Evolutionary conservation across 2,113 vertebrate genomes (phyloP).

Genomic region (human): DNA sequence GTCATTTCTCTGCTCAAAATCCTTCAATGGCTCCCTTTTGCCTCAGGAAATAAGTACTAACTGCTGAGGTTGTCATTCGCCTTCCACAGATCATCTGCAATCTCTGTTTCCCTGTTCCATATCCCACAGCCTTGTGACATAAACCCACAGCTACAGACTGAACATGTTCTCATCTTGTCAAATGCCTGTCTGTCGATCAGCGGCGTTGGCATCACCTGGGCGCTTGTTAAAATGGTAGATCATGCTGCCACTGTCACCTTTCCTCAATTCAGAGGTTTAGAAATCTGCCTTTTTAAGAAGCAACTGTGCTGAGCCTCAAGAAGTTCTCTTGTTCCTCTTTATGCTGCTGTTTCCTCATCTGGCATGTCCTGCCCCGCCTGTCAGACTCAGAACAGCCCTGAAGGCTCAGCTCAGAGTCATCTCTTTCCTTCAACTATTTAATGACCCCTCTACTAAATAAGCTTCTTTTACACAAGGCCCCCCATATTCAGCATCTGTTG

Average conservation of each 20-base stretch:
- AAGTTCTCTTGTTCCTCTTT: background rate
- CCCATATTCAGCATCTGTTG: background rate
- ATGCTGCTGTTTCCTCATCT: too few species aligned
- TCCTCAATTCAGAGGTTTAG: background rate
- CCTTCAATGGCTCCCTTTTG: background rate
- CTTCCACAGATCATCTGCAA: background rate
- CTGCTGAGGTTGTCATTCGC: background rate
- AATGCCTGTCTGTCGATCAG: background rate
- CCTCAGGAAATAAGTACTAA: background rate
- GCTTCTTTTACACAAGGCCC: background rate
- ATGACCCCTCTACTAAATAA: background rate
- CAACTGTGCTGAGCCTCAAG: background rate
- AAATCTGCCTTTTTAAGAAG: background rate
- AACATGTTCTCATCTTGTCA: background rate
- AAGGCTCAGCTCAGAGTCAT: background rate
- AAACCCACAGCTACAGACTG: background rate
- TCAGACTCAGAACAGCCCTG: background rate
- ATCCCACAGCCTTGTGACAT: background rate
- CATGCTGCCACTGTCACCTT: background rate
- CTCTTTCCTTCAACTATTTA: background rate
- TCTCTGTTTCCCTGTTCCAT: background rate
- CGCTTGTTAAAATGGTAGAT: background rate
- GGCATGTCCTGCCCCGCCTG: accelerated
- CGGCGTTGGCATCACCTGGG: accelerated
- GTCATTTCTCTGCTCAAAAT: background rate